Conservation (phyloP, 2,888 invertebrate species). For the Amiota communis region DNA sequence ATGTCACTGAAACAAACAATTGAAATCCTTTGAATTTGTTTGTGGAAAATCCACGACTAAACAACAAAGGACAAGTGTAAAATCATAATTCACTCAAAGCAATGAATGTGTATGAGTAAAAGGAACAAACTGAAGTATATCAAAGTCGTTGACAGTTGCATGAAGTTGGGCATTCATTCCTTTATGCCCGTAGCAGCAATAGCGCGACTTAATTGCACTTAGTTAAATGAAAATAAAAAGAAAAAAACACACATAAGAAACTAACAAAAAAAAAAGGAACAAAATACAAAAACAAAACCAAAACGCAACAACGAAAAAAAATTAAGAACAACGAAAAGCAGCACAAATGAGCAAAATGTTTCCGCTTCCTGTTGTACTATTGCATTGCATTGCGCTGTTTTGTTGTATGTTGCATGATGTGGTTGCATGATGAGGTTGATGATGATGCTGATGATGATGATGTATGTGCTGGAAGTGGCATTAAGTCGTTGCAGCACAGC, state of each 20-base stretch:
- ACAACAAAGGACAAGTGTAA: no score
- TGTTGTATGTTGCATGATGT: constrained; percentile 6
- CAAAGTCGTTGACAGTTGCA: constrained; percentile 9
- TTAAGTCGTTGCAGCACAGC: constrained; percentile 5
- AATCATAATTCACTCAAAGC: not conserved
- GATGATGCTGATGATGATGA: constrained; percentile 8
- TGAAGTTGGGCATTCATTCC: no score
- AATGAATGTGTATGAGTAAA: no score
- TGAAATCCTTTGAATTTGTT: no score
- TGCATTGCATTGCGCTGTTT: constrained; percentile 1
- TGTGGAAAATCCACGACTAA: no score
- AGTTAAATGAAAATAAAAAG: constrained; percentile 62
- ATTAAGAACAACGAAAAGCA: constrained; percentile 23
- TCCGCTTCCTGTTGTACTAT: constrained; percentile 42
- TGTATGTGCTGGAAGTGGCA: constrained; percentile 11
- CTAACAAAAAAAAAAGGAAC: constrained; percentile 42
- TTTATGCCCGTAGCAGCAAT: not conserved
- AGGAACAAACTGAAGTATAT: not conserved
- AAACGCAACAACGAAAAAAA: not conserved
- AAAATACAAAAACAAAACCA: constrained; percentile 17
- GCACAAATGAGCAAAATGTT: constrained; percentile 62
- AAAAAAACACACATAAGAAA: constrained; percentile 6
- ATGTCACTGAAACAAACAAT: no score
- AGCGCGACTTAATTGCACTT: constrained; percentile 60
- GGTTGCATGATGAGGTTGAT: not conserved